Evolutionary conservation across 2,113 vertebrate genomes (phyloP), one percentile per base, ranked within the genome.

Genomic region (Atractosteus spatula): DNA sequence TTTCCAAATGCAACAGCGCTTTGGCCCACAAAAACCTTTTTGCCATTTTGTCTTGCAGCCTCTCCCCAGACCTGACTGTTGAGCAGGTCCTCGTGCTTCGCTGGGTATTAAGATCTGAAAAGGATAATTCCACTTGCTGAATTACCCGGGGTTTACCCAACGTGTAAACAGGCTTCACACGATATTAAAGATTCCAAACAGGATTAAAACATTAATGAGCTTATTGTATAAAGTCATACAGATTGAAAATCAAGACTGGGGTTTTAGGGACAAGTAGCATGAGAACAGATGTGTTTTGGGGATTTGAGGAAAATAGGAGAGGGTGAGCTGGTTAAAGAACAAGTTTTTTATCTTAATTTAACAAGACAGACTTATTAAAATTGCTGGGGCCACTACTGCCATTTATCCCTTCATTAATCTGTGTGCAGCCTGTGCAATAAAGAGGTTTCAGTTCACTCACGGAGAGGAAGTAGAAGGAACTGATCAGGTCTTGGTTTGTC

Each of bases 151-250:
- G 76, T 69, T n/a, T 68, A 62, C 67, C 57, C 75, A 81, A 86
- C 17, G 79, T 83, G 82, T 84, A 88, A 86, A 82, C 81, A 74
- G 69, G 78, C 73, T 74, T 75, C 80, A 88, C 89, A 89, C 82
- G 0, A 88, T 86, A 88, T 81, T 84, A 89, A 80, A 87, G 91
- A 94, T 94, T 94, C 94, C 92, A 89, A 81, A 81, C 84, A 79
- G 92, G 91, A 93, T 93, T 93, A 93, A 86, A 88, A 86, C 87
- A 92, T 93, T 92, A 93, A 93, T 85, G 82, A 83, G 88, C 89
- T 91, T 88, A 89, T 66, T 74, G 76, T 77, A 66, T 74, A 8
- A 79, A 84, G 83, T 84, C 82, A 88, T 77, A 82, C 56, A 42
- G 71, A 83, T 85, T 88, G 47, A 51, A 51, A 10, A 51, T 51